Evolutionary conservation across 2,113 vertebrate genomes (phyloP).

Genomic region (Saguinus imperator): DNA sequence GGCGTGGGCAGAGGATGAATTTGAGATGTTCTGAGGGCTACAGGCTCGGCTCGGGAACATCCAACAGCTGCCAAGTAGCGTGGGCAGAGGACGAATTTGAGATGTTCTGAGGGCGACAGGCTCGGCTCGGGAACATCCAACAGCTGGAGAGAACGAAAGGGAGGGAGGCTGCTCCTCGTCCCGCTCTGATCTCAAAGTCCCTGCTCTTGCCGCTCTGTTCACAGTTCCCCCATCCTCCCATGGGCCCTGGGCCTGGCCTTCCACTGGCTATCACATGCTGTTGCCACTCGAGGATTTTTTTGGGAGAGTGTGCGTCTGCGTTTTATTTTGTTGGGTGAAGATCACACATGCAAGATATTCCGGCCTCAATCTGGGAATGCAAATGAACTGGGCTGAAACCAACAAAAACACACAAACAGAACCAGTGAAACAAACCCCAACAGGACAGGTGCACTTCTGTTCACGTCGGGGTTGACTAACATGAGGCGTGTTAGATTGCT

Average conservation of each 20-base stretch:
- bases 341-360: background rate
- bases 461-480: accelerated
- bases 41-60: accelerated
- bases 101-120: background rate
- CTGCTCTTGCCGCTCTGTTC: background rate
- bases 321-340: background rate
- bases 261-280: accelerated
- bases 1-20: background rate
- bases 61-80: background rate
- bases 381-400: background rate
- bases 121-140: accelerated
- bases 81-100: background rate
- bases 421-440: accelerated
- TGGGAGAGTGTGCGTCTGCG: accelerated
- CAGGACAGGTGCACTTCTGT: accelerated
- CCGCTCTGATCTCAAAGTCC: background rate
- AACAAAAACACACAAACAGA: background rate
- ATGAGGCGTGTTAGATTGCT: background rate
- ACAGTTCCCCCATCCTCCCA: background rate
- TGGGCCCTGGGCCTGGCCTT: accelerated
- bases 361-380: background rate
- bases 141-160: background rate
- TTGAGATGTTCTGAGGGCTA: background rate
- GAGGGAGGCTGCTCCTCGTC: background rate
- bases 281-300: background rate